Evolutionary conservation across 2,797 vertebrate genomes (phyloP).

Genomic region (Thripadectes ignobilis): DNA sequence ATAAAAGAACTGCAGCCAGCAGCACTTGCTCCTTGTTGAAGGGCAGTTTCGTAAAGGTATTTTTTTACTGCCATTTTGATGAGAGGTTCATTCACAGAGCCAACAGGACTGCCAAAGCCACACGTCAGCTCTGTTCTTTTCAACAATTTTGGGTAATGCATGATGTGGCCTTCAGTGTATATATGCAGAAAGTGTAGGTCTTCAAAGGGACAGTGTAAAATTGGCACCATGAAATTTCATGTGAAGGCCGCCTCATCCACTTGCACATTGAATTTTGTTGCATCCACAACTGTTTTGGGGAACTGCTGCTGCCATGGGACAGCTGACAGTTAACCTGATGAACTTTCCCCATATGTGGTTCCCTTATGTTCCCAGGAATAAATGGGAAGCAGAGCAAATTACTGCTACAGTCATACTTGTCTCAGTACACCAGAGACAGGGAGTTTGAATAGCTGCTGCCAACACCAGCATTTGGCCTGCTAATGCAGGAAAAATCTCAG

Average conservation of each 20-base stretch:
- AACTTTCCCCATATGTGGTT: background rate
- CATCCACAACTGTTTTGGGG: background rate
- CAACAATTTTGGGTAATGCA: background rate
- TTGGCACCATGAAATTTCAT: background rate
- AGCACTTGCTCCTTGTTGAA: conserved; percentile 12
- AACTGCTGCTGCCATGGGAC: background rate
- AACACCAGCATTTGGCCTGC: background rate
- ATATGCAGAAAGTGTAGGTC: background rate
- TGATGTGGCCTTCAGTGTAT: background rate
- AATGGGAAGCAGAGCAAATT: background rate
- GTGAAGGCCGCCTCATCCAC: background rate
- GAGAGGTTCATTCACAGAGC: background rate
- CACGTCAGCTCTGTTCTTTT: background rate
- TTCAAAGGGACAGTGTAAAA: background rate
- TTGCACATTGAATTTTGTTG: background rate
- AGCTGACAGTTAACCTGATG: background rate
- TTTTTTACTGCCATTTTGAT: background rate
- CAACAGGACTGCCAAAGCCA: background rate
- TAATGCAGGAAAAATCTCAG: background rate
- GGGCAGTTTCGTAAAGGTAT: background rate
- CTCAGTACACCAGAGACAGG: background rate
- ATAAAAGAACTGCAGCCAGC: background rate
- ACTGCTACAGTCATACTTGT: background rate
- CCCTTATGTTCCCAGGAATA: background rate
- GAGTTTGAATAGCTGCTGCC: background rate